Base-by-base conservation (phyloP, 1,140 invertebrate species). In the Amphibalanus amphitrite region DNA sequence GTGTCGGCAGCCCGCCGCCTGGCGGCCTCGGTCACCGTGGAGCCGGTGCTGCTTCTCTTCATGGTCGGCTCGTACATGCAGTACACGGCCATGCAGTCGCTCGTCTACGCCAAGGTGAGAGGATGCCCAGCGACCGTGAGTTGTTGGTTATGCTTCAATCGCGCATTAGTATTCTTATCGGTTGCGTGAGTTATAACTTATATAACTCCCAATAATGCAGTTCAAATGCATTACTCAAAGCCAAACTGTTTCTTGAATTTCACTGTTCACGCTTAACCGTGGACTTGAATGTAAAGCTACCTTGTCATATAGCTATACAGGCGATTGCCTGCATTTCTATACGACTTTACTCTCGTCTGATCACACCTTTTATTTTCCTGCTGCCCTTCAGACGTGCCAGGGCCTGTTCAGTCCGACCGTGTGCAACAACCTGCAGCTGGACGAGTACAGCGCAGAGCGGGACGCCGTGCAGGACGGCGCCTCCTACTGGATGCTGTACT, bases 31-130 rank as follows among this genome's bases (percentile, higher is more conserved):
- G 28, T 81, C 6, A 80, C 82, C 0, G 82, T 84, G 8, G 83
- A 84, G 74, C 83, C 83, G 8, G 79, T 83, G 20, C 73, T 83
- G 26, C 81, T 84, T 73, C 73, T 84, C 17, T 83, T 81, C 75
- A 83, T 83, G 79, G 74, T 83, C 38, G 78, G 80, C 23, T 78
- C 78, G 20, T 83, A 80, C 73, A 77, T 82, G 65, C 78, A 82
- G 69, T 79, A 78, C 69, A 77, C 79, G n/a, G 77, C 81, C 1
- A 75, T 82, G 30, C 83, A 84, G 75, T 81, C 81, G 71, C 74
- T 84, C 26, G 76, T 83, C 0, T 83, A 79, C 71, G 72, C 75
- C 20, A 83, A 82, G 75, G 78, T 80, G 10, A 83, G 47, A 13
- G 6, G 10, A 23, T 20, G 47, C 47, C 4, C 4, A 4, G 1